These are phyloP conservation scores for Phymanthus crucifer DNA, from an alignment of 92 coral and sea anemone genomes.

Conservation along the genomic window DNA sequence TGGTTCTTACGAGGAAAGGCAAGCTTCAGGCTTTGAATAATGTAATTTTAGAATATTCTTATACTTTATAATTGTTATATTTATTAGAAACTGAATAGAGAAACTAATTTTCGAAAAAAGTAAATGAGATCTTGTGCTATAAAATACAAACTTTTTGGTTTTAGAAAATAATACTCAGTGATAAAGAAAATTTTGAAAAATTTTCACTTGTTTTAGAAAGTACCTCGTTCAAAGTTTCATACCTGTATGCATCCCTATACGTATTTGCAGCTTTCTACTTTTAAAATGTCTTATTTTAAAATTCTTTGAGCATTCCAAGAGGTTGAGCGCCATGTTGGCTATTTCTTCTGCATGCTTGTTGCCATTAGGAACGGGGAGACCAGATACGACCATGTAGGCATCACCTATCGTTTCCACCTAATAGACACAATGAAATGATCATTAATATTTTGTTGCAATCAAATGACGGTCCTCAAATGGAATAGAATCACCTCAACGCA, in stretches of 20 bases:
- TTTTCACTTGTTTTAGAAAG: background rate
- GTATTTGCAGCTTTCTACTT: conserved; percentile 59
- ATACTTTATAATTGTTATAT: too few relatives aligned
- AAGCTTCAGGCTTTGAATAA: too few relatives aligned
- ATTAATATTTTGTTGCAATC: background rate
- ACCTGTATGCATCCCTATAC: conserved; percentile 82
- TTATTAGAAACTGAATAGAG: too few relatives aligned
- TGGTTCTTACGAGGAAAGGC: too few relatives aligned
- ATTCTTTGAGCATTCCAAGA: conserved; percentile 52
- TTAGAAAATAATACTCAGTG: too few relatives aligned
- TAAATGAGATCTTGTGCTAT: too few relatives aligned
- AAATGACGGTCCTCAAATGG: background rate
- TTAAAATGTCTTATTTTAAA: conserved; percentile 66
- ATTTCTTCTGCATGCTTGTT: conserved; percentile 79
- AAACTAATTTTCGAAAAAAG: too few relatives aligned
- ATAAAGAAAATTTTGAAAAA: background rate
- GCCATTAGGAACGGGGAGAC: conserved; percentile 75
- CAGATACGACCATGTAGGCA: conserved; percentile 92
- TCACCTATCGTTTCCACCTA: conserved; percentile 92
- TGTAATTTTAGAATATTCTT: too few relatives aligned
- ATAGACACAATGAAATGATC: background rate
- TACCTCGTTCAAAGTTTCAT: background rate
- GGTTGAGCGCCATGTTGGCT: conserved; percentile 75
- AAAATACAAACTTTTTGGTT: too few relatives aligned
- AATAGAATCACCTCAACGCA: too few relatives aligned